These are phyloP conservation scores for Podabrus alpinus DNA, from an alignment of 2,888 invertebrate genomes.

Conservation along the genomic window DNA sequence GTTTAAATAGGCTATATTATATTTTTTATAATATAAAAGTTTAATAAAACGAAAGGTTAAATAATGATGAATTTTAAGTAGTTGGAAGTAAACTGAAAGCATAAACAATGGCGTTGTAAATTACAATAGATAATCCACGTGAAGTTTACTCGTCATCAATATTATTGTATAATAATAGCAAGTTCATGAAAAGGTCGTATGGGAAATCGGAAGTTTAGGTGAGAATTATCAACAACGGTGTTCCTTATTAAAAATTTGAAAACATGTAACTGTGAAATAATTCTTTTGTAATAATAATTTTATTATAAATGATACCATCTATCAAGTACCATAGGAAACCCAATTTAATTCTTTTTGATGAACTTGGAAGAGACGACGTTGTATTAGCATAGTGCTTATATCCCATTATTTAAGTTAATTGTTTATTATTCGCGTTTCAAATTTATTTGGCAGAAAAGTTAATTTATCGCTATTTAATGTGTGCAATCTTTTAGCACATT, in stretches of 20 bases:
- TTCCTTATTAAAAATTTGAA: slow-evolving; percentile 15
- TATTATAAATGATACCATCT: not conserved
- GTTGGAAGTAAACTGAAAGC: not conserved
- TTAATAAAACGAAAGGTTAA: not conserved
- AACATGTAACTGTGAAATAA: slow-evolving; percentile 22
- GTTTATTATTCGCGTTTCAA: not conserved
- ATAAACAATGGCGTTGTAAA: slow-evolving; percentile 1
- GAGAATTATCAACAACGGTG: slow-evolving; percentile 22
- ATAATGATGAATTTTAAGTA: slow-evolving; percentile 1
- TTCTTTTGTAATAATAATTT: not conserved
- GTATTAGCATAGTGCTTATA: not conserved
- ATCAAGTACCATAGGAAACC: not conserved
- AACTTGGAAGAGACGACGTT: not conserved
- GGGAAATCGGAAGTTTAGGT: slow-evolving; percentile 25
- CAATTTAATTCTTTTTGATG: not conserved
- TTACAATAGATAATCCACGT: slow-evolving; percentile 1
- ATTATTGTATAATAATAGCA: not conserved
- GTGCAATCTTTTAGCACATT: not conserved
- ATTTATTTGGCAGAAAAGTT: not conserved
- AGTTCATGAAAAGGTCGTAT: slow-evolving; percentile 11
- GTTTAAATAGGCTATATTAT: not conserved
- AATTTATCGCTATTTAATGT: not conserved
- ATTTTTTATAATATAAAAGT: not conserved
- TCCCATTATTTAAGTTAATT: not conserved
- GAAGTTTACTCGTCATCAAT: not conserved